phyloP scores from a whole-genome alignment of 2,888 invertebrate genomes.

The Chrysopilus asiliformis region DNA sequence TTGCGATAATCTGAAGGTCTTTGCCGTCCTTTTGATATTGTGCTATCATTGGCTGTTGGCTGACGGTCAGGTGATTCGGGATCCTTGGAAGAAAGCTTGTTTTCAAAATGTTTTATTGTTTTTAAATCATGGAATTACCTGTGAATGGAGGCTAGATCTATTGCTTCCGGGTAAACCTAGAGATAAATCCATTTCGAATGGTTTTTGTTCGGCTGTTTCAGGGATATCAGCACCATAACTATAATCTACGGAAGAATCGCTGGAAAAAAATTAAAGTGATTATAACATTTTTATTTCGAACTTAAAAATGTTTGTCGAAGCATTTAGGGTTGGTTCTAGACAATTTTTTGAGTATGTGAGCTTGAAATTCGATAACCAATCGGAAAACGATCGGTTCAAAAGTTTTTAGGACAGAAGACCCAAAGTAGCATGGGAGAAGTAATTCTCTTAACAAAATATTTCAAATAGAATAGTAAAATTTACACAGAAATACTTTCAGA shows the following conservation, averaged over 20 bases:
- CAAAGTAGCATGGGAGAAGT: too few species aligned
- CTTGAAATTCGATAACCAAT: too few species aligned
- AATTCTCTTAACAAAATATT: too few species aligned
- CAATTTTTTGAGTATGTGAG: too few species aligned
- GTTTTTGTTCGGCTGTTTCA: slow-evolving; percentile 1
- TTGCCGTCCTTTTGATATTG: background rate
- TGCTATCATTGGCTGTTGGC: background rate
- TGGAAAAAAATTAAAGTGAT: slow-evolving; percentile 16
- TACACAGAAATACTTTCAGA: too few species aligned
- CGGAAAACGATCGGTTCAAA: too few species aligned
- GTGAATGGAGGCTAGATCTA: slow-evolving; percentile 1
- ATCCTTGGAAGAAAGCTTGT: slow-evolving; percentile 2
- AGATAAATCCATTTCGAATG: slow-evolving; percentile 7
- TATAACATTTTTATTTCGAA: too few species aligned
- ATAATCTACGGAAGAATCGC: slow-evolving; percentile 46
- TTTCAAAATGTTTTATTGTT: background rate
- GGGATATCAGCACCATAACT: slow-evolving; percentile 32
- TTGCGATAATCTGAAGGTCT: slow-evolving; percentile 3
- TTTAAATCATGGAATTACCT: too few species aligned
- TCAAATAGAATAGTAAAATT: too few species aligned
- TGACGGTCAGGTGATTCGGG: slow-evolving; percentile 2
- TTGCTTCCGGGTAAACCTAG: slow-evolving; percentile 1
- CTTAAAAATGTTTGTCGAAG: too few species aligned
- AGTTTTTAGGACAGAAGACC: too few species aligned
- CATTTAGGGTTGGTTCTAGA: too few species aligned